phyloP scores from a whole-genome alignment of 2,888 invertebrate species.

The Hydrotaea diabolus region DNA sequence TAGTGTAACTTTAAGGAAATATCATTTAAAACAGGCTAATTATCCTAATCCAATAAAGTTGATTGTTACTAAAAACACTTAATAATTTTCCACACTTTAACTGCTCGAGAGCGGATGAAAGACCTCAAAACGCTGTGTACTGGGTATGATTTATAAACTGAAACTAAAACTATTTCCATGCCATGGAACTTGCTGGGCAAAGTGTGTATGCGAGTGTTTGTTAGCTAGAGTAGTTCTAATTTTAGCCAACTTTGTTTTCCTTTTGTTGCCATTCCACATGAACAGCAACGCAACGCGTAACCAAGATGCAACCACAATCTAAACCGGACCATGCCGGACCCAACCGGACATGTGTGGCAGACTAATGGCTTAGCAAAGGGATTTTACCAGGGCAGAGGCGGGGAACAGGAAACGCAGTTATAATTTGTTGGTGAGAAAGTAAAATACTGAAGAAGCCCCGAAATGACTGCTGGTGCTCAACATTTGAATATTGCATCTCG shows the following conservation, averaged over 20 bases:
- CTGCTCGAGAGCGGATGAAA: not conserved
- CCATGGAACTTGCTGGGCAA: not conserved
- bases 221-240: slow-evolving; percentile 13
- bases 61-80: not conserved
- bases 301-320: slow-evolving; percentile 63
- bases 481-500: too few species aligned
- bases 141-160: slow-evolving; percentile 9
- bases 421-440: slow-evolving; percentile 46
- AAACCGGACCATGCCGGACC: slow-evolving; percentile 35
- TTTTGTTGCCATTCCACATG: slow-evolving; percentile 27
- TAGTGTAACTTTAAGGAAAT: too few species aligned
- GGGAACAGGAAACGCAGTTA: slow-evolving; percentile 26
- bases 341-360: slow-evolving; percentile 61
- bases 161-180: slow-evolving; percentile 22
- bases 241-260: slow-evolving; percentile 7
- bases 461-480: not conserved
- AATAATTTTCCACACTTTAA: not conserved
- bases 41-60: not conserved
- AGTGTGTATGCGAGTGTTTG: not conserved
- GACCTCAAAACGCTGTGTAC: slow-evolving; percentile 1
- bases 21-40: too few species aligned
- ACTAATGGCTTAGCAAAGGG: slow-evolving; percentile 60
- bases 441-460: slow-evolving; percentile 12
- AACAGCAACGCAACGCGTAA: slow-evolving; percentile 22
- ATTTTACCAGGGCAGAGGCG: not conserved